These are phyloP conservation scores for Melitaea cinxia DNA, from an alignment of 1,140 invertebrate species.

Conservation along the genomic window DNA sequence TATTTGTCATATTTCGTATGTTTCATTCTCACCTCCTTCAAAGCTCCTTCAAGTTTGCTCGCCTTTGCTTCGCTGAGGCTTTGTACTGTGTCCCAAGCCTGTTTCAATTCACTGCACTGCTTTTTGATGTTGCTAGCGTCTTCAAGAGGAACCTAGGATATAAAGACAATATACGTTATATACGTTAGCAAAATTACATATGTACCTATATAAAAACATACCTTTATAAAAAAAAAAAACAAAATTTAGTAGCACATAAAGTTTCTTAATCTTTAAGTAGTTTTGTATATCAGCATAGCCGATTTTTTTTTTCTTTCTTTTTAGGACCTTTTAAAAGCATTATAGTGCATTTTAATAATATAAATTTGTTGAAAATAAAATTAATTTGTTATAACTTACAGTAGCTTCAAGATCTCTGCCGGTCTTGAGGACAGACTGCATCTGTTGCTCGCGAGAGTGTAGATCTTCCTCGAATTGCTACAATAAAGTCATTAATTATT, in stretches of 20 bases:
- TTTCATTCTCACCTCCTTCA: constrained; percentile 81
- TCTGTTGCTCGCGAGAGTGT: constrained; percentile 91
- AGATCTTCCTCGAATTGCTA: constrained; percentile 95
- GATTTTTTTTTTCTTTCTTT: no score
- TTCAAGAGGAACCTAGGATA: constrained; percentile 81
- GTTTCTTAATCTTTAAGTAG: no score
- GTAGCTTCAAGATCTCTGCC: constrained; percentile 94
- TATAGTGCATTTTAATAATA: not conserved
- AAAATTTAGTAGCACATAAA: no score
- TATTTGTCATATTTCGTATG: not conserved
- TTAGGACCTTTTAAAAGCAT: no score
- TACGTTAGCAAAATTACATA: not conserved
- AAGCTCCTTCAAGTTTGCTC: constrained; percentile 90
- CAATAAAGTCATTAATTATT: constrained; percentile 29
- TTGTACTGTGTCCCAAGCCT: constrained; percentile 93
- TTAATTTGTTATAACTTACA: constrained; percentile 64
- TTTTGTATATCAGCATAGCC: no score
- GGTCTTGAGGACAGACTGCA: constrained; percentile 94
- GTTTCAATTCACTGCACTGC: constrained; percentile 92
- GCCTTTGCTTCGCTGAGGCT: constrained; percentile 90
- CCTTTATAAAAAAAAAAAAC: no score
- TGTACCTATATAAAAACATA: no score
- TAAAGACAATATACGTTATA: not conserved
- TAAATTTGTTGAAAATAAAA: not conserved
- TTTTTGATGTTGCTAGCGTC: constrained; percentile 90